Base-by-base conservation (phyloP, 35 echinoderm and acorn worm species). In the Eucidaris tribuloides region DNA sequence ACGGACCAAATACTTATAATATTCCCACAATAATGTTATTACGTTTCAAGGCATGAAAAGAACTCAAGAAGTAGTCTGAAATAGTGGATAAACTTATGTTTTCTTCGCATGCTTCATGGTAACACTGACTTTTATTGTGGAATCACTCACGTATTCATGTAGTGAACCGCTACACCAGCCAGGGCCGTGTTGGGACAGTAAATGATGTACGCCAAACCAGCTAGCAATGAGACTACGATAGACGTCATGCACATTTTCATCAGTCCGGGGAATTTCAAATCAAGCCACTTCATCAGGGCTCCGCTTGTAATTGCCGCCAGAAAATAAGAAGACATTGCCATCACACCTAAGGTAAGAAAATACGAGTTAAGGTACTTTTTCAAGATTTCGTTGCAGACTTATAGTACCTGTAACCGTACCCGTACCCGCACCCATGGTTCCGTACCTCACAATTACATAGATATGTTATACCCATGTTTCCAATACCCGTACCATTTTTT, bases 101-200 rank as follows among this genome's bases (percentile, higher is more conserved):
- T n/a, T n/a, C n/a, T n/a, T n/a, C n/a, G n/a, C n/a, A n/a, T n/a
- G n/a, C n/a, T n/a, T n/a, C n/a, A n/a, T n/a, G n/a, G n/a, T n/a
- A n/a, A n/a, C n/a, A n/a, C n/a, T n/a, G n/a, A n/a, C n/a, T n/a
- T n/a, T n/a, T n/a, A 71, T 24, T 27, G 50, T 65, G 9, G 38
- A 13, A 45, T 7, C 58, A 62, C 85, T 93, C 70, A 93, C 91
- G 44, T 66, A 52, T 93, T 78, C 7, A 48, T 35, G 65, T 93
- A 93, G 11, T 82, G 20, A 1, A 93, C 91, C 29, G 91, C 88
- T 2, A 93, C 80, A 7, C 91, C 91, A 33, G 91, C 91, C 55
- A 93, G 77, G 22, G 31, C 22, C 29, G 65, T 42, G 36, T 93
- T 83, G 1, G 84, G 84, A 45, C 91, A 93, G n/a, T 48, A 35